phyloP scores from a whole-genome alignment of 2,113 vertebrate species.

The Eidolon helvum region DNA sequence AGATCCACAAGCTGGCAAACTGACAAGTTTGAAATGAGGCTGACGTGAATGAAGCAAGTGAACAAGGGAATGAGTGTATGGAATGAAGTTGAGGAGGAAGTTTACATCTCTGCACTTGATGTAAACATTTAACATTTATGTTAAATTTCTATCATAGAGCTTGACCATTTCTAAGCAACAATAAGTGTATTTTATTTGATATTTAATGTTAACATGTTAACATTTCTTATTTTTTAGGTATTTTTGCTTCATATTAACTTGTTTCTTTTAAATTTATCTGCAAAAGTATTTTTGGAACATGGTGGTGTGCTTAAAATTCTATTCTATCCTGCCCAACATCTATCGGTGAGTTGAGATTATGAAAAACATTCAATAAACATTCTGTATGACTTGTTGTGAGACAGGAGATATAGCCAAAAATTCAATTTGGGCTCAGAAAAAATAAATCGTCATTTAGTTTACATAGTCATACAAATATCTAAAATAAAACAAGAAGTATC shows the following conservation, averaged over 20 bases:
- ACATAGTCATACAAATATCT: not conserved
- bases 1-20: not conserved
- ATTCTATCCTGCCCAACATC: not conserved
- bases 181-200: not conserved
- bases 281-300: not conserved
- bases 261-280: not conserved
- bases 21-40: not conserved
- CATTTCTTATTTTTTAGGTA: not conserved
- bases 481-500: not conserved
- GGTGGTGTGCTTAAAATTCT: not conserved
- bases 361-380: constrained; percentile 33
- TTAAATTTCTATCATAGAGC: not conserved
- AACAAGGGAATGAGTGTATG: not conserved
- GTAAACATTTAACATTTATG: too few species aligned
- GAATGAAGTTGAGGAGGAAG: not conserved
- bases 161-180: not conserved
- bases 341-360: not conserved
- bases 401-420: constrained; percentile 34
- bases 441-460: constrained; percentile 40
- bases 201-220: not conserved
- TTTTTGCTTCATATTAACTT: not conserved
- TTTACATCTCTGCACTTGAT: not conserved
- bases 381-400: not conserved
- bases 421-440: constrained; percentile 18
- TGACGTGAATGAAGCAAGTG: not conserved